Evolutionary conservation across 2,113 vertebrate genomes (phyloP).

Genomic region (Mus musculus): DNA sequence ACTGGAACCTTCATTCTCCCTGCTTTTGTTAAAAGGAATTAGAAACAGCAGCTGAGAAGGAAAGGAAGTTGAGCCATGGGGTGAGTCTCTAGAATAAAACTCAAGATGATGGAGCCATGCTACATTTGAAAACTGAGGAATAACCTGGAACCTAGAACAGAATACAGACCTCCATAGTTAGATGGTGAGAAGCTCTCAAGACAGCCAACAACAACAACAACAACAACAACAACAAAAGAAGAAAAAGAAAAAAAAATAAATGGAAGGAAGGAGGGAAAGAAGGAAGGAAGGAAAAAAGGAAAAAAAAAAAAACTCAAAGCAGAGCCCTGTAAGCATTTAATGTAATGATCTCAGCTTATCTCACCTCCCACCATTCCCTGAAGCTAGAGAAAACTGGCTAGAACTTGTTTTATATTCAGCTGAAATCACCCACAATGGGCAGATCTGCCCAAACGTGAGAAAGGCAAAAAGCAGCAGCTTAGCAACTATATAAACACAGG

Average conservation of each 20-base stretch:
- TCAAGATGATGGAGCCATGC: too few species aligned
- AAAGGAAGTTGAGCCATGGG: neutral
- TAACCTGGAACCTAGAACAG: neutral
- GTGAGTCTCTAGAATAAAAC: too few species aligned
- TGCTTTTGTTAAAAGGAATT: neutral
- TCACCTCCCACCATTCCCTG: neutral
- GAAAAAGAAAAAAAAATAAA: too few species aligned
- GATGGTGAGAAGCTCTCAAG: neutral
- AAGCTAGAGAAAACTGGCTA: neutral
- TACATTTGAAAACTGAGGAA: neutral
- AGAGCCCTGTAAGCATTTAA: neutral
- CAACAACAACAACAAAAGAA: too few species aligned
- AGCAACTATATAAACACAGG: neutral
- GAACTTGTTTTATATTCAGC: slow-evolving; percentile 9
- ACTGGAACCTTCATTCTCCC: neutral
- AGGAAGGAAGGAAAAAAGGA: neutral
- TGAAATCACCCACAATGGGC: neutral
- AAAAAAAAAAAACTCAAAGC: neutral
- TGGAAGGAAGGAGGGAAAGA: too few species aligned
- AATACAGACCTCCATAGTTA: neutral
- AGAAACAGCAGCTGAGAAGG: neutral
- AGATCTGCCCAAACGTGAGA: neutral
- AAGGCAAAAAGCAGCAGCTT: neutral
- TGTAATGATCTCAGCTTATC: neutral
- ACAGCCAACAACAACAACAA: neutral